Conservation (phyloP, 1,140 invertebrate genomes). For the Diploscapter pachys region DNA sequence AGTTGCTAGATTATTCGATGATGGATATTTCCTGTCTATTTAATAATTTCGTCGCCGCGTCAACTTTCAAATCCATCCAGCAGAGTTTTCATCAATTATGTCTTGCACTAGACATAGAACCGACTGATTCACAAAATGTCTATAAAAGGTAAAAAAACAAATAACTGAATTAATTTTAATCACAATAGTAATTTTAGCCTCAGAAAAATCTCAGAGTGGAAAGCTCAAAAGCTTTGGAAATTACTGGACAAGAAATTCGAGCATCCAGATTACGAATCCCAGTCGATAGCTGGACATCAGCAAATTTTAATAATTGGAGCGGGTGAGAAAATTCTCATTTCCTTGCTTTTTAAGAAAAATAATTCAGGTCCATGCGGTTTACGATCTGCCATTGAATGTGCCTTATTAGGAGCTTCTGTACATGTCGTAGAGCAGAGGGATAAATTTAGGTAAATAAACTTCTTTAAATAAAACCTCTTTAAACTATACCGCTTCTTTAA, state of each 20-base stretch:
- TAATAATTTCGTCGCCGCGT: constrained; percentile 83
- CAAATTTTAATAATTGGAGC: constrained; percentile 58
- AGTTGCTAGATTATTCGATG: no score
- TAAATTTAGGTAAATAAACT: no score
- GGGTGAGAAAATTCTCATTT: constrained; percentile 87
- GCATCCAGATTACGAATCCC: constrained; percentile 85
- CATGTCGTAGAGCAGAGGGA: constrained; percentile 86
- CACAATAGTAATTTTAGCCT: constrained; percentile 29
- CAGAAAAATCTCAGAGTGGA: constrained; percentile 67
- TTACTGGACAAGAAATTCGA: constrained; percentile 87
- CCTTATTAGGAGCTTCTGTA: constrained; percentile 89
- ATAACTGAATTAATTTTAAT: constrained; percentile 17
- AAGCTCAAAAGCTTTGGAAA: constrained; percentile 86
- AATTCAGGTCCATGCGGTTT: constrained; percentile 76
- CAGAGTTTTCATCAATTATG: constrained; percentile 73
- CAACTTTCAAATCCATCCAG: constrained; percentile 85
- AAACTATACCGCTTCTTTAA: constrained; percentile 56
- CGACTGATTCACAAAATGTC: constrained; percentile 77
- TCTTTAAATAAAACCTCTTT: no score
- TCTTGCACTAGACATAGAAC: constrained; percentile 77
- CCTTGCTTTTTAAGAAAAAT: constrained; percentile 67
- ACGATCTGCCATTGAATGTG: constrained; percentile 89
- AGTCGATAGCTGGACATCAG: constrained; percentile 77
- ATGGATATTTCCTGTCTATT: constrained; percentile 65
- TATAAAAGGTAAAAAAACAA: constrained; percentile 70